Percentiles rank a stretch among this genome's conserved stretches.
These are phyloP conservation scores for Manduca sexta DNA, from an alignment of 1,140 invertebrate genomes.

Conservation along the genomic window DNA sequence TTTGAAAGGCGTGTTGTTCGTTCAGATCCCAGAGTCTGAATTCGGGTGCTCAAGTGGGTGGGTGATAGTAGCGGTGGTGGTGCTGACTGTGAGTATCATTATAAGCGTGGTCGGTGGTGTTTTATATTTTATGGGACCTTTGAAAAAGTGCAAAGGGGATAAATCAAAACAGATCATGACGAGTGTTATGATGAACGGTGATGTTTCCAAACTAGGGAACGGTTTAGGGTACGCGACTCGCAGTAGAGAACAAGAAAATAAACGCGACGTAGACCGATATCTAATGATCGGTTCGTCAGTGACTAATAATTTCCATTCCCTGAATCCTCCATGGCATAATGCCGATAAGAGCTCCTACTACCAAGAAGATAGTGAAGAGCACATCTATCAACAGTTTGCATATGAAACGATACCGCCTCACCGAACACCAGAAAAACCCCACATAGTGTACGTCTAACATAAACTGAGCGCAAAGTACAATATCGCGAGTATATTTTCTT, in stretches of 20 bases:
- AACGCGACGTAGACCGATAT: constrained; percentile 73
- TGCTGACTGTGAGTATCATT: constrained; percentile 73
- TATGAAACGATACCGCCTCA: constrained; percentile 72
- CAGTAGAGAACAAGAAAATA: constrained; percentile 64
- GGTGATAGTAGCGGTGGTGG: constrained; percentile 74
- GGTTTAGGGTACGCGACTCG: constrained; percentile 64
- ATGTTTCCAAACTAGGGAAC: constrained; percentile 68
- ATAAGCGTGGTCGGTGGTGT: constrained; percentile 73
- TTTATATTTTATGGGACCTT: constrained; percentile 73
- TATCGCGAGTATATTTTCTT: constrained; percentile 40
- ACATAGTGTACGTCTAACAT: constrained; percentile 78
- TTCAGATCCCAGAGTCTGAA: constrained; percentile 74
- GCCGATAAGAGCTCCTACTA: constrained; percentile 71
- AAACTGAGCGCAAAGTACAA: constrained; percentile 52
- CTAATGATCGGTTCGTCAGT: constrained; percentile 73
- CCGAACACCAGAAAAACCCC: constrained; percentile 73
- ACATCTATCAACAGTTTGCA: constrained; percentile 76
- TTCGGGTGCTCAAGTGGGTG: constrained; percentile 76
- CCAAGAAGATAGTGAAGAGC: constrained; percentile 68
- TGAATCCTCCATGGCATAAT: constrained; percentile 74
- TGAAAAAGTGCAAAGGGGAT: constrained; percentile 71
- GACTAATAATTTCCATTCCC: constrained; percentile 73
- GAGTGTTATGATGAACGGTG: constrained; percentile 67
- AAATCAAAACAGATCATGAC: constrained; percentile 71
- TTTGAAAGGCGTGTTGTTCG: constrained; percentile 64